Evolutionary conservation across 23 tunicate genomes (phyloP).

Genomic region (Diplosoma virens): DNA sequence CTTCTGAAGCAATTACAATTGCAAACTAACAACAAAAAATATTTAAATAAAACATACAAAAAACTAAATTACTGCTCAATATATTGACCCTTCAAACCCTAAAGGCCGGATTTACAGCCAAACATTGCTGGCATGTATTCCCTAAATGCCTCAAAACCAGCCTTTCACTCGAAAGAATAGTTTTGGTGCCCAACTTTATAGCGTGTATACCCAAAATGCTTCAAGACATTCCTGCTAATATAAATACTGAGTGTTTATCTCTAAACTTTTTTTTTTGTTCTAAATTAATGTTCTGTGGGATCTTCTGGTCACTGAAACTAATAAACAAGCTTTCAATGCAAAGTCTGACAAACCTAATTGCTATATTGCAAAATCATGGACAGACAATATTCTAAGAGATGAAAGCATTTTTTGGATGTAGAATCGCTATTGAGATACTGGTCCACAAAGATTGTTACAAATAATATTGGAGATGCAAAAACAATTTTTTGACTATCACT

Average conservation of each 20-base stretch:
- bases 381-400: conserved; percentile 10
- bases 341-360: conserved; percentile 4
- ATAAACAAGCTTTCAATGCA: background rate
- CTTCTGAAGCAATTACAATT: no score
- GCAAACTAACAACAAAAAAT: no score
- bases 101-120: no score
- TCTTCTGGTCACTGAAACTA: conserved; percentile 12
- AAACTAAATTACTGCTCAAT: no score
- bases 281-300: conserved; percentile 2
- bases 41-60: no score
- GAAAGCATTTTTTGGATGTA: conserved; percentile 9
- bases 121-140: no score
- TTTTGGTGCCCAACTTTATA: no score
- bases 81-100: no score
- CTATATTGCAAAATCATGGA: conserved; percentile 10
- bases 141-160: no score
- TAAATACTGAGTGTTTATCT: conserved; percentile 11
- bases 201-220: no score
- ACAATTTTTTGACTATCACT: background rate
- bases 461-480: conserved; percentile 2
- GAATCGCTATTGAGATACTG: conserved; percentile 16
- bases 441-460: conserved; percentile 23
- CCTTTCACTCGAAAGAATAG: no score
- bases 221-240: conserved; percentile 1
- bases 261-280: background rate